Percentiles rank a stretch among this genome's conserved stretches.
These are phyloP conservation scores for Melanargia galathea DNA, from an alignment of 2,888 invertebrate species.

Conservation along the genomic window DNA sequence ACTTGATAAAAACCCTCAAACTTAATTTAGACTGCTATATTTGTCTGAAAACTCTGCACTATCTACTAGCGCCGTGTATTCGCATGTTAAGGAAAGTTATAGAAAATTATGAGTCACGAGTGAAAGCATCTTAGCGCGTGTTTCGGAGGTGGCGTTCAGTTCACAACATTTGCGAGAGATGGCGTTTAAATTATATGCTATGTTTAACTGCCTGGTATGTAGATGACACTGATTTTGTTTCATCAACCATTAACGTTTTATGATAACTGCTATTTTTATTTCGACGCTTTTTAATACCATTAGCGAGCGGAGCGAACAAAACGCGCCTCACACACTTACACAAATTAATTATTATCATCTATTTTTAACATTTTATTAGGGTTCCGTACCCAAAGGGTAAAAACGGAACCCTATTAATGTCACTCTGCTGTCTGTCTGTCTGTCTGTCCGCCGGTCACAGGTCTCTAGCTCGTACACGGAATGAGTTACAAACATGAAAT, in stretches of 20 bases:
- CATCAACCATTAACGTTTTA: neutral
- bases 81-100: constrained; percentile 6
- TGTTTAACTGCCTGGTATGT: constrained; percentile 2
- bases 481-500: no score
- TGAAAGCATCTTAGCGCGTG: neutral
- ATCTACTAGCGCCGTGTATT: constrained; percentile 13
- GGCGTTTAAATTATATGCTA: constrained; percentile 7
- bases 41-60: no score
- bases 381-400: no score
- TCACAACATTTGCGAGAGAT: constrained; percentile 18
- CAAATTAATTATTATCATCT: no score
- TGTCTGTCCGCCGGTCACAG: no score
- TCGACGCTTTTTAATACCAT: neutral
- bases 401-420: no score
- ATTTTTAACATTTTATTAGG: no score
- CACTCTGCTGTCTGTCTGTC: no score
- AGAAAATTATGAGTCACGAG: constrained; percentile 18
- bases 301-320: neutral
- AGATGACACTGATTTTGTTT: constrained; percentile 24
- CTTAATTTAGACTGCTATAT: no score
- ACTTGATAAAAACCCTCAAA: no score
- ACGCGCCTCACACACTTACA: no score
- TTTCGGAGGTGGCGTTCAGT: constrained; percentile 8
- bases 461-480: no score
- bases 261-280: constrained; percentile 7